A percentile compares a stretch with the other conserved stretches of the same genome.
These are phyloP conservation scores for Seladonia tumulorum DNA, from an alignment of 2,888 invertebrate species.

Conservation along the genomic window DNA sequence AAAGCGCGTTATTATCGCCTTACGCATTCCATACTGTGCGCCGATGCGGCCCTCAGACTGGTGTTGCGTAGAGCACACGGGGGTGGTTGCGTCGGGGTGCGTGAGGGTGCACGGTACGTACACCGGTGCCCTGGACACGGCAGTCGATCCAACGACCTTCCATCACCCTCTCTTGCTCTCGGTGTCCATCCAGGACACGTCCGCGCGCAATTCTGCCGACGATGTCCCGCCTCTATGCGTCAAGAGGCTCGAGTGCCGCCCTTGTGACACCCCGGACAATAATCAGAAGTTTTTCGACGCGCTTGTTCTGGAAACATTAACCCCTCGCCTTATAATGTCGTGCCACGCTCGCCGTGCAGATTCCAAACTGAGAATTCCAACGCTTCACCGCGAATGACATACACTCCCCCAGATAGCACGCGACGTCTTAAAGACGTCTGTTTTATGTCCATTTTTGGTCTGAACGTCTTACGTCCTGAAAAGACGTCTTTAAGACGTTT, in stretches of 20 bases:
- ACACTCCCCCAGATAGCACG: no score
- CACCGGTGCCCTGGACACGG: slow-evolving; percentile 32
- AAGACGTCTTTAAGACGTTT: no score
- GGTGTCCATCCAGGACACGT: slow-evolving; percentile 32
- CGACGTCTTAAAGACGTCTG: no score
- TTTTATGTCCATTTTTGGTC: no score
- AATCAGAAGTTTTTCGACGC: slow-evolving; percentile 18
- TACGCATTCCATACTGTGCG: slow-evolving; percentile 64
- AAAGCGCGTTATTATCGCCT: slow-evolving; percentile 75
- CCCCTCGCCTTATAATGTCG: background rate
- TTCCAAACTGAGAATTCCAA: background rate
- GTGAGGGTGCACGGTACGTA: background rate
- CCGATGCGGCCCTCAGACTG: slow-evolving; percentile 45
- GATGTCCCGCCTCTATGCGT: slow-evolving; percentile 36
- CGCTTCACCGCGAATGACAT: background rate
- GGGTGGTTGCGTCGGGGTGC: background rate
- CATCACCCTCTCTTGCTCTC: slow-evolving; percentile 7
- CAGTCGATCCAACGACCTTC: slow-evolving; percentile 37
- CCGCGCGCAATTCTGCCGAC: slow-evolving; percentile 51
- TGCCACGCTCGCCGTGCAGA: background rate
- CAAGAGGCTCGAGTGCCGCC: slow-evolving; percentile 44
- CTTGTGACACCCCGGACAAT: background rate
- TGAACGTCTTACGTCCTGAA: no score
- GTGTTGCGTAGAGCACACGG: slow-evolving; percentile 38
- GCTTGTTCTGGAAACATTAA: slow-evolving; percentile 24